A percentile compares a stretch with the other conserved stretches of the same genome.
phyloP scores from a whole-genome alignment of 1,140 invertebrate genomes.

The Drosophila tristis region DNA sequence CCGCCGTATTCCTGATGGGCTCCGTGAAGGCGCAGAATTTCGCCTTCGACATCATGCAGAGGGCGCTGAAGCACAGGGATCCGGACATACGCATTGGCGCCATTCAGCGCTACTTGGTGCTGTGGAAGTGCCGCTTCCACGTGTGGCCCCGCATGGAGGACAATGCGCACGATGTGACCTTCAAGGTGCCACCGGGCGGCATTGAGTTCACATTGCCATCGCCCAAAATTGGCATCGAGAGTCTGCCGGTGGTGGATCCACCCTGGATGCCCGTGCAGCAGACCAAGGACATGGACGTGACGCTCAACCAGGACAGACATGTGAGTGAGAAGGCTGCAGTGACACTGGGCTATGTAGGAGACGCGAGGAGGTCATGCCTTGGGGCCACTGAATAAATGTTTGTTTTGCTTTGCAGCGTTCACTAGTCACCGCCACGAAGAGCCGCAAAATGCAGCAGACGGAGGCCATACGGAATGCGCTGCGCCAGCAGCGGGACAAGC shows the following conservation, averaged over 20 bases:
- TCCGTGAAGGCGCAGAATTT: conserved; percentile 95
- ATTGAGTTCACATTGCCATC: conserved; percentile 99
- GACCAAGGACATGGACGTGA: conserved; percentile 99
- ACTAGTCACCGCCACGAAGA: conserved; percentile 98
- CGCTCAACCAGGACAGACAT: conserved; percentile 98
- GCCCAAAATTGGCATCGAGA: conserved; percentile 98
- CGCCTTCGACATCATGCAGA: conserved; percentile 94
- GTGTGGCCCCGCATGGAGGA: conserved; percentile 99
- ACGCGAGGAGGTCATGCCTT: background rate
- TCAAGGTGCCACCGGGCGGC: conserved; percentile 98
- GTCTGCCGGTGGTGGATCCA: conserved; percentile 97
- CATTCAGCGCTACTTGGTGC: conserved; percentile 92
- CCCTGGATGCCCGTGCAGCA: conserved; percentile 99
- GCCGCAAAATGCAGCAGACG: conserved; percentile 98
- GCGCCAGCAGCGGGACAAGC: conserved; percentile 97
- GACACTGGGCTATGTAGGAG: conserved; percentile 56
- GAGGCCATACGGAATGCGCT: conserved; percentile 98
- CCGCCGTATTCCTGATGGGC: conserved; percentile 95
- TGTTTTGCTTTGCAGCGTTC: conserved; percentile 88
- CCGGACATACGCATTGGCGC: conserved; percentile 88
- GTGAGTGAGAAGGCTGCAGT: conserved; percentile 87
- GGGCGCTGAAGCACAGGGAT: conserved; percentile 93
- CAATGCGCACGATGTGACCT: conserved; percentile 93
- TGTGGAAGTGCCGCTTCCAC: conserved; percentile 99
- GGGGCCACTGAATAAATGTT: background rate